A percentile compares a stretch with the other conserved stretches of the same genome.
These are phyloP conservation scores for Aelia acuminata DNA, from an alignment of 2,888 invertebrate genomes.

Conservation along the genomic window DNA sequence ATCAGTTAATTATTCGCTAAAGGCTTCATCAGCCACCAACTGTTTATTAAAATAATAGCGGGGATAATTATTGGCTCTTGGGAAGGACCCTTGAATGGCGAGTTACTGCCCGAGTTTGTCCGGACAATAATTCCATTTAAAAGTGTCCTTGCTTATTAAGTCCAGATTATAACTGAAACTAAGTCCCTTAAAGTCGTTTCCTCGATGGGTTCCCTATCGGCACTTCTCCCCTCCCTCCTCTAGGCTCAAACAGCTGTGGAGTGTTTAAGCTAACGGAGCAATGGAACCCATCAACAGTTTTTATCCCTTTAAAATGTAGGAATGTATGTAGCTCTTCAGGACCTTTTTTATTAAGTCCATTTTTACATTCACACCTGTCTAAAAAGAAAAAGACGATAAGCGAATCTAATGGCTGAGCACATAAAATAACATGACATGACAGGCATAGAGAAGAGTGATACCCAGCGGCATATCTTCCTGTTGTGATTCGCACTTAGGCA, in stretches of 20 bases:
- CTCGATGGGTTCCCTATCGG: neutral
- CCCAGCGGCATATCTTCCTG: too few relatives aligned
- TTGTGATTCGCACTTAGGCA: too few relatives aligned
- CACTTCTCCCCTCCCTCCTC: neutral
- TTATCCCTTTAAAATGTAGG: too few relatives aligned
- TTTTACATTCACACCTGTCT: too few relatives aligned
- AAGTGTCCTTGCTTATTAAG: conserved; percentile 23
- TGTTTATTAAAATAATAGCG: conserved; percentile 29
- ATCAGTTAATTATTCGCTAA: conserved; percentile 21
- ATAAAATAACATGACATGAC: too few relatives aligned
- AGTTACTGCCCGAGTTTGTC: neutral
- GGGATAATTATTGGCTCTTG: conserved; percentile 1
- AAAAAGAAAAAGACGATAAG: too few relatives aligned
- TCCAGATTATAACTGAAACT: neutral
- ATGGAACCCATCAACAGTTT: neutral
- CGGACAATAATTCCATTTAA: conserved; percentile 7
- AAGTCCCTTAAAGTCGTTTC: conserved; percentile 2
- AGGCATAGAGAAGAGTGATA: too few relatives aligned
- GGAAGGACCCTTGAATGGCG: conserved; percentile 13
- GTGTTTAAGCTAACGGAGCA: neutral
- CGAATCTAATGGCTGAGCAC: too few relatives aligned
- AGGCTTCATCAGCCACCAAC: conserved; percentile 20
- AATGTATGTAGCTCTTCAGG: too few relatives aligned
- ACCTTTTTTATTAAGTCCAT: too few relatives aligned
- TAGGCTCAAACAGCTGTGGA: neutral